These are phyloP conservation scores for Laticauda laticaudata DNA, from an alignment of 2,113 vertebrate species.

Conservation along the genomic window DNA sequence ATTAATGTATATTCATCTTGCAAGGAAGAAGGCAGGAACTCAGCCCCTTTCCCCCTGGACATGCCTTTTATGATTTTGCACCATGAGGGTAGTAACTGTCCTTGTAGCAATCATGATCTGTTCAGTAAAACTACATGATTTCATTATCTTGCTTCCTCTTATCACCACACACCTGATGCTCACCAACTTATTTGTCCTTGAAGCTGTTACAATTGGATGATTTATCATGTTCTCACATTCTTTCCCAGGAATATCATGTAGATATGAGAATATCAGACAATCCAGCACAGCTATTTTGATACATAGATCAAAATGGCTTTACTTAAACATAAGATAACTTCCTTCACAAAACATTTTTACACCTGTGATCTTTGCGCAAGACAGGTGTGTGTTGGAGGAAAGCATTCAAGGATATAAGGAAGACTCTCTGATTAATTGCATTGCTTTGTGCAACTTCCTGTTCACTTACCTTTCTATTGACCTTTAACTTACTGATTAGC, in stretches of 20 bases:
- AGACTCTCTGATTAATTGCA: constrained; percentile 44
- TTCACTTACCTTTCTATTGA: constrained; percentile 7
- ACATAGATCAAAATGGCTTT: background rate
- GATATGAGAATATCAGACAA: background rate
- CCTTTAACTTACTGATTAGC: constrained; percentile 43
- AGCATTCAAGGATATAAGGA: background rate
- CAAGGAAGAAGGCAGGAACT: background rate
- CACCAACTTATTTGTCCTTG: background rate
- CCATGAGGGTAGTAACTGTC: background rate
- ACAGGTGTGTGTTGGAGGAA: background rate
- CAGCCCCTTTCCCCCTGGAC: background rate
- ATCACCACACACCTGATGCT: background rate
- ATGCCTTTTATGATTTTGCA: background rate
- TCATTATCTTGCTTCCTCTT: background rate
- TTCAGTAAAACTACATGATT: background rate
- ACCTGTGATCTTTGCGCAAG: background rate
- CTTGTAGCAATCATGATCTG: background rate
- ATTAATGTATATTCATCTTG: background rate
- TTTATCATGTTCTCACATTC: background rate
- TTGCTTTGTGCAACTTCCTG: background rate
- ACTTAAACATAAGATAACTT: background rate
- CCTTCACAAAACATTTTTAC: background rate
- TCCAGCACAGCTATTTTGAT: background rate
- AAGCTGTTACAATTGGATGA: background rate
- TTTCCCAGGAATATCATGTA: background rate